Base-by-base conservation (phyloP, 2,888 invertebrate genomes). In the Andrena minutula region DNA sequence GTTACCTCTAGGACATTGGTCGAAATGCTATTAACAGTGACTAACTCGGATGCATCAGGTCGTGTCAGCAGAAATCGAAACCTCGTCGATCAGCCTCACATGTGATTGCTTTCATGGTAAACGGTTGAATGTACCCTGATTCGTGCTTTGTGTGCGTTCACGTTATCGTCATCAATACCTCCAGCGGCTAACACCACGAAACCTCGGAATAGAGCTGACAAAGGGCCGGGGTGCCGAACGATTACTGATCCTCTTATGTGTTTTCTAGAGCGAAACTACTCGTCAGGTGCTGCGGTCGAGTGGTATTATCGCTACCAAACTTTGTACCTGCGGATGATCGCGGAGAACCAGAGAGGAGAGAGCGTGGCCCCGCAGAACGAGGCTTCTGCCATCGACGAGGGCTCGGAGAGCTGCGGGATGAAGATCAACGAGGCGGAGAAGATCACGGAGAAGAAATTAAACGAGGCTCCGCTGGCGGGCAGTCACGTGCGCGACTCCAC, bases 301-400 rank as follows among this genome's bases (percentile, higher is more conserved):
- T 90, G 90, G 85, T 91, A 91, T 81, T 93, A 92, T 80, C 91
- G 90, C 41, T 91, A 91, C 66, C 92, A 91, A 76, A 88, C 87
- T 6, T 80, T 91, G 78, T 92, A 92, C 65, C 89, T 91, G 23
- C 90, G 89, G 32, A 82, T 92, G 76, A 81, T 92, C 75, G 90
- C 92, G 56, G 89, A 91, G 70, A 89, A 89, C 35, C 89, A 89
- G 30, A 75, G 88, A 77, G 82, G 79, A 12, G 82, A 75, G 65
- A 71, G 65, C 26, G 32, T 69, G 23, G 16, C 60, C 10, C 8
- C 68, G 3, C 53, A 65, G 5, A 53, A 4, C 30, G 56, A 26
- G n/a, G 41, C 30, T 16, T 49, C 68, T 0, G 26, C 0, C 23
- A 56, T 66, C 10, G 60, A 70, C 4, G 65, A 74, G 23, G 47